Base-by-base conservation (phyloP, 2,797 vertebrate genomes). In the Premnoplex brunnescens region DNA sequence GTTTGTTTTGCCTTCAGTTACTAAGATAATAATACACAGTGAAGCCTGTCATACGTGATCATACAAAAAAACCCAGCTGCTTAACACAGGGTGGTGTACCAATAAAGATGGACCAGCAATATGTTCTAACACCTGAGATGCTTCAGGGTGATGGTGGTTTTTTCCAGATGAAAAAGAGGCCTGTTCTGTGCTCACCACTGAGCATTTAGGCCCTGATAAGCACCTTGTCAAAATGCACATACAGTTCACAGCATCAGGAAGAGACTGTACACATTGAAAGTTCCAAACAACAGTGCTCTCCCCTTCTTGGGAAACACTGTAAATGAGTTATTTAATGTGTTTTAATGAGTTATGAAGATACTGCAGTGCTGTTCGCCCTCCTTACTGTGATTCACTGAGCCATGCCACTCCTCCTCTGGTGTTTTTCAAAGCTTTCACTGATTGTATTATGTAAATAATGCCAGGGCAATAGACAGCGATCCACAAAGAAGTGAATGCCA, bases 1-100 rank as follows among this genome's bases (percentile, higher is more conserved):
- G 94, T 96, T 97, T 97, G 82, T 94, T 95, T 95, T 89, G 56
- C 94, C 79, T 94, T 37, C 85, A 77, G 56, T 91, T 88, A 92
- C 87, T n/a, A 11, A 84, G 77, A 83, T 8, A 83, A 71, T 63
- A 66, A 76, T 73, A 63, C 88, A 76, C 60, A 56, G 39, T 72
- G 80, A 89, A 91, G 60, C 62, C 86, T 91, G 80, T 86, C 89
- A 37, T 87, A 89, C 30, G 27, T 75, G 49, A 81, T 71, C 59
- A 80, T 87, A 56, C 36, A 71, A 94, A 71, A 63, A 69, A 67
- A 19, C 0, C 19, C 62, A 91, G 52, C 43, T 94, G 87, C 59
- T 84, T 87, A 86, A 71, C 84, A 77, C 28, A 63, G 87, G 68
- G 59, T 81, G 48, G 51, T 88, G 48, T 71, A 56, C 85, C 62